Percentiles rank a stretch among this genome's conserved stretches.
phyloP scores from a whole-genome alignment of 2,113 vertebrate species.

The Hypanus sabinus region DNA sequence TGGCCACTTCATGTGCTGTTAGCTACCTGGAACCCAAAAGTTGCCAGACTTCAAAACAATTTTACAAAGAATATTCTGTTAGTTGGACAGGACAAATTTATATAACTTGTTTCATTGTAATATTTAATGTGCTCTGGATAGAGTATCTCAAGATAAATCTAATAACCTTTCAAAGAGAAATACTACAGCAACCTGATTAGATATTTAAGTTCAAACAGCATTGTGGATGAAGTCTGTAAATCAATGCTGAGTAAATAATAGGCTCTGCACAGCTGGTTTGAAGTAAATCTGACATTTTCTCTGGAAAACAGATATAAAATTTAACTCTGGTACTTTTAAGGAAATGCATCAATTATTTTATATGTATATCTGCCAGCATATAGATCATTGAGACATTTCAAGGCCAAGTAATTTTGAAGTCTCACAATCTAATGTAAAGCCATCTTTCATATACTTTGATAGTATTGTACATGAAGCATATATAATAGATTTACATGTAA shows the following conservation, averaged over 20 bases:
- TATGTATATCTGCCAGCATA: slow-evolving; percentile 48
- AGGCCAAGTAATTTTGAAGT: slow-evolving; percentile 46
- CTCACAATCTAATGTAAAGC: background rate
- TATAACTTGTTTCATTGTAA: background rate
- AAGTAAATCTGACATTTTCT: background rate
- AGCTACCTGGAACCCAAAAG: background rate
- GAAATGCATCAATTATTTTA: slow-evolving; percentile 40
- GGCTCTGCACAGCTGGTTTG: background rate
- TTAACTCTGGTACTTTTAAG: background rate
- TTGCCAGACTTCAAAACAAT: background rate
- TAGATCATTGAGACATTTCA: slow-evolving; percentile 52
- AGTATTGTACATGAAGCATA: too few species aligned
- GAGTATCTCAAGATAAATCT: background rate
- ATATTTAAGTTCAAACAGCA: background rate
- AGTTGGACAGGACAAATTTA: background rate
- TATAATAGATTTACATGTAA: background rate
- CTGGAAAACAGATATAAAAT: background rate
- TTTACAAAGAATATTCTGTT: background rate
- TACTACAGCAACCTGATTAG: background rate
- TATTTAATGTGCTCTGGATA: background rate
- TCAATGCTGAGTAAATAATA: background rate
- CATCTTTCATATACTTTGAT: background rate
- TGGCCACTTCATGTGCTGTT: background rate
- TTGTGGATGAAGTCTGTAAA: background rate
- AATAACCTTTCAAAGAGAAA: background rate